phyloP scores from a whole-genome alignment of 2,888 invertebrate genomes.

The Caenorhabditis plicata region DNA sequence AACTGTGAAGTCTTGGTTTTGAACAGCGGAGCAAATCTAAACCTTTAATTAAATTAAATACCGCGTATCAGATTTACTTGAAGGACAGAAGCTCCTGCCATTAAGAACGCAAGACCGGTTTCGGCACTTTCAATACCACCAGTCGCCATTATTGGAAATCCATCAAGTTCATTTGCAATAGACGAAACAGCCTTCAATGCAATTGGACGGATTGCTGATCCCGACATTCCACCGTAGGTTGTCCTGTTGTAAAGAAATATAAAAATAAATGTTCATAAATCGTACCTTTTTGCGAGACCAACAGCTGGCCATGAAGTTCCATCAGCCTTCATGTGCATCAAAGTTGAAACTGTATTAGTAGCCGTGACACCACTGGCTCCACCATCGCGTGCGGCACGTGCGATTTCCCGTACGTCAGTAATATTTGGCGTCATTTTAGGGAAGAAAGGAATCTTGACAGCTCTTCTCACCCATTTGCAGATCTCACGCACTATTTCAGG shows the following conservation, averaged over 20 bases:
- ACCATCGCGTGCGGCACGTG: conserved; percentile 80
- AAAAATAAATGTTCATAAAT: not conserved
- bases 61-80: conserved; percentile 80
- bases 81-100: conserved; percentile 86
- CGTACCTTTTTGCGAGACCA: conserved; percentile 73
- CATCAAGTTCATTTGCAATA: conserved; percentile 81
- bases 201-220: conserved; percentile 82
- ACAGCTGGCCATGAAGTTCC: conserved; percentile 89
- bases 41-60: too few species aligned
- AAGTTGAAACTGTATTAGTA: conserved; percentile 92
- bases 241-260: conserved; percentile 59
- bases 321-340: conserved; percentile 83
- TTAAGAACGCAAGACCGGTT: conserved; percentile 87
- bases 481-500: conserved; percentile 84
- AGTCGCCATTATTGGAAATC: conserved; percentile 88
- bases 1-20: conserved; percentile 96
- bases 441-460: conserved; percentile 83
- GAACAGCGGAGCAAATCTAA: conserved; percentile 90
- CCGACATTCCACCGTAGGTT: conserved; percentile 70
- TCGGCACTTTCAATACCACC: conserved; percentile 97
- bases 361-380: conserved; percentile 92
- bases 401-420: conserved; percentile 86
- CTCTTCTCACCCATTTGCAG: conserved; percentile 79
- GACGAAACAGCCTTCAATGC: conserved; percentile 85
- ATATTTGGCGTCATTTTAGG: conserved; percentile 96